Evolutionary conservation across 2,797 vertebrate species (phyloP).

Genomic region (Gymnoscopelus microlampas): DNA sequence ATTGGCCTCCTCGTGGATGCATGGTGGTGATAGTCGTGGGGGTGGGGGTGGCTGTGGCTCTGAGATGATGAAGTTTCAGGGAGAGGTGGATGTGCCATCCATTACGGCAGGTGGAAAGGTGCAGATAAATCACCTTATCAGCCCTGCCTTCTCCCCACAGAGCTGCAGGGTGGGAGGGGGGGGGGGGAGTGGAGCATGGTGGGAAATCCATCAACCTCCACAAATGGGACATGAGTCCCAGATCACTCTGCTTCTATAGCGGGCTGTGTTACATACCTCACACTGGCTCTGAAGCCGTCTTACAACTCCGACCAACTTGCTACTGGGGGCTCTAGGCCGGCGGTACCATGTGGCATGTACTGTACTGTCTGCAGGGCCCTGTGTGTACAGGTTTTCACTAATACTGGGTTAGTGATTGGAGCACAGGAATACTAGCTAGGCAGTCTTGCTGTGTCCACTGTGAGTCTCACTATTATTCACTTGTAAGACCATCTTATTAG

Average conservation of each 20-base stretch:
- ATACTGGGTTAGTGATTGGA: too few species aligned
- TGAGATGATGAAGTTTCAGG: constrained; percentile 83
- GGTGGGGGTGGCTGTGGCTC: constrained; percentile 48
- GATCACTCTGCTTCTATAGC: constrained; percentile 71
- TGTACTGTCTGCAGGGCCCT: too few species aligned
- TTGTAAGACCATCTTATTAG: too few species aligned
- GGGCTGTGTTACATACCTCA: constrained; percentile 62
- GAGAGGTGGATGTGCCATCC: constrained; percentile 82
- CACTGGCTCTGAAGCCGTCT: constrained; percentile 64
- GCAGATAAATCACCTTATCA: constrained; percentile 86
- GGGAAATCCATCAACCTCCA: constrained; percentile 83
- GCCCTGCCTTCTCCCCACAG: constrained; percentile 78
- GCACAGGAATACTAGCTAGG: too few species aligned
- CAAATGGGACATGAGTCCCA: constrained; percentile 79
- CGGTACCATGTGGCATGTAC: too few species aligned
- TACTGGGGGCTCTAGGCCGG: too few species aligned
- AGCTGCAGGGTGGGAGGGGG: constrained; percentile 43
- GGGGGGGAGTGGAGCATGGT: constrained; percentile 71
- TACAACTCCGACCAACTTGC: constrained; percentile 43
- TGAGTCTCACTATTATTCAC: too few species aligned
- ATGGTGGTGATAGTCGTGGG: too few species aligned
- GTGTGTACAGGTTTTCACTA: too few species aligned
- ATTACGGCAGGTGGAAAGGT: constrained; percentile 82
- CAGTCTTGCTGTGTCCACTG: too few species aligned
- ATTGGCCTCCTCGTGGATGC: constrained; percentile 23